Percentiles rank a stretch among this genome's conserved stretches.
Conservation (phyloP, 1,140 invertebrate genomes). For the Galleria mellonella region DNA sequence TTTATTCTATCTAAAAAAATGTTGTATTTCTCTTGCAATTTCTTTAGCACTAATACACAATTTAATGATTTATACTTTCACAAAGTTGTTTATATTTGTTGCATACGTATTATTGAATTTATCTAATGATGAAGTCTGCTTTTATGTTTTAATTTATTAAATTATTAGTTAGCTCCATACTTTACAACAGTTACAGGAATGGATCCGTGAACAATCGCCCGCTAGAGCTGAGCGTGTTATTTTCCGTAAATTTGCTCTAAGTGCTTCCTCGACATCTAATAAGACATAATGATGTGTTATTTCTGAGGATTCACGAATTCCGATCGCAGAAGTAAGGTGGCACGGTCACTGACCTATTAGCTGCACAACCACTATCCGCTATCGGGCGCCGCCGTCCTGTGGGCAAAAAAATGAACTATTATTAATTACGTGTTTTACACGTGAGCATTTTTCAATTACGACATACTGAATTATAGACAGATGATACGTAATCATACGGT, state of each 20-base stretch:
- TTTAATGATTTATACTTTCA: too few relatives aligned
- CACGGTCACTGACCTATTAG: constrained; percentile 58
- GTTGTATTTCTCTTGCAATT: too few relatives aligned
- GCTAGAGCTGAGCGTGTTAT: constrained; percentile 35
- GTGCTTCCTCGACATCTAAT: constrained; percentile 58
- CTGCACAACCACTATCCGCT: constrained; percentile 43
- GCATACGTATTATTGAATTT: too few relatives aligned
- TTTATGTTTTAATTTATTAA: constrained; percentile 7
- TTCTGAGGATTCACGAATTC: constrained; percentile 64
- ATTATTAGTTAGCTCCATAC: constrained; percentile 3
- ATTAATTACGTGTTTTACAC: constrained; percentile 46
- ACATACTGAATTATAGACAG: constrained; percentile 30
- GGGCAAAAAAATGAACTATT: constrained; percentile 45
- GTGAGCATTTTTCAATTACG: constrained; percentile 36
- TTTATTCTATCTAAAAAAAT: too few relatives aligned
- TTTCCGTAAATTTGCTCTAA: constrained; percentile 52
- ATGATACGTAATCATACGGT: constrained; percentile 28
- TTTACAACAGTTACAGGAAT: constrained; percentile 24
- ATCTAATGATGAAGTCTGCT: too few relatives aligned
- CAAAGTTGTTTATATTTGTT: too few relatives aligned
- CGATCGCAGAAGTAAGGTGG: constrained; percentile 49
- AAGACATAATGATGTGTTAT: constrained; percentile 61
- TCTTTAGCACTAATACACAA: too few relatives aligned
- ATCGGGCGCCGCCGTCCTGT: constrained; percentile 44
- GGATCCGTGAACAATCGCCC: constrained; percentile 28